Evolutionary conservation across 2,113 vertebrate species (phyloP).

Genomic region (Bubo scandiacus): DNA sequence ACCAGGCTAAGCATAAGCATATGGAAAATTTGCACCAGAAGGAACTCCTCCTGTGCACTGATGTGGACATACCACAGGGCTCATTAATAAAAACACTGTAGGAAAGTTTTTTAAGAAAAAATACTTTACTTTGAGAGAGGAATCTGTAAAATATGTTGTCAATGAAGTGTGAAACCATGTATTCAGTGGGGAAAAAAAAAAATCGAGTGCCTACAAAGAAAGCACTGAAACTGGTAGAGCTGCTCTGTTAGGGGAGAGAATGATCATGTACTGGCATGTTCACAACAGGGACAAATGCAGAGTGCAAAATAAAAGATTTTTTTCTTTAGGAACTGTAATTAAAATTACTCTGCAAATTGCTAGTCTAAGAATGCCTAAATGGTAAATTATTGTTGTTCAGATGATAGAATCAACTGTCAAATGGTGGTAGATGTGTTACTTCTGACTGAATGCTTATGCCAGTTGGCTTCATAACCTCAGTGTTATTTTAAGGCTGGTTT

Average conservation of each 20-base stretch:
- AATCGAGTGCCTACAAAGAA: neutral
- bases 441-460: neutral
- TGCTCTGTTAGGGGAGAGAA: neutral
- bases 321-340: neutral
- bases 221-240: neutral
- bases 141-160: neutral
- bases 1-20: neutral
- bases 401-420: neutral
- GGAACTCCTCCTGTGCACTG: neutral
- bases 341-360: neutral
- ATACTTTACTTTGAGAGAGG: neutral
- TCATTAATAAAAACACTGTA: neutral
- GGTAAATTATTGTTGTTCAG: neutral
- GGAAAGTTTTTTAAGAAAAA: neutral
- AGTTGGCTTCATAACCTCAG: neutral
- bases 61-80: neutral
- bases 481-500: neutral
- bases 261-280: neutral
- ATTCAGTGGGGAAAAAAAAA: too few species aligned
- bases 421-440: neutral
- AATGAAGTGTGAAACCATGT: neutral
- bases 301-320: neutral
- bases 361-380: neutral
- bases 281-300: neutral
- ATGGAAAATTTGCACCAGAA: neutral